A percentile compares a stretch with the other conserved stretches of the same genome.
Evolutionary conservation across 2,888 invertebrate species (phyloP).

Genomic region (Antitype chi): DNA sequence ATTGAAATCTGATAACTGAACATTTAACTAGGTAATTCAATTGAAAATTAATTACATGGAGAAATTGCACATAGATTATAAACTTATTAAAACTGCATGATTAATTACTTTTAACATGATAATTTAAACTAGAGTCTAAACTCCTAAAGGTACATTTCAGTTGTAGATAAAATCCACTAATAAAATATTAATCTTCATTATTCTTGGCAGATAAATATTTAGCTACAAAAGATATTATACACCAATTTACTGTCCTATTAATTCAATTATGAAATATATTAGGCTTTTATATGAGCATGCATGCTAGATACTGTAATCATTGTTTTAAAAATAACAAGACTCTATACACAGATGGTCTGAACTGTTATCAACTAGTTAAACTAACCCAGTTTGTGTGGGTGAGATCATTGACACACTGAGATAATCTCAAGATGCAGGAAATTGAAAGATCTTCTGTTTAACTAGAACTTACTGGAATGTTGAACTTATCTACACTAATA

Average conservation of each 20-base stretch:
- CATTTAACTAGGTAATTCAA: background rate
- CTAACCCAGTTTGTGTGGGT: conserved; percentile 74
- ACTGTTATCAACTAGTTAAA: conserved; percentile 65
- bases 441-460: conserved; percentile 34
- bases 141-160: too few species aligned
- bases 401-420: conserved; percentile 67
- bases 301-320: conserved; percentile 4
- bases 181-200: background rate
- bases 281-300: background rate
- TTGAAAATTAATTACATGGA: conserved; percentile 3
- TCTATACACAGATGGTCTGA: conserved; percentile 38
- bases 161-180: too few species aligned
- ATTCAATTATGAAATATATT: background rate
- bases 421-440: conserved; percentile 67
- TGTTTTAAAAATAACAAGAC: conserved; percentile 38
- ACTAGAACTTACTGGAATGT: conserved; percentile 40
- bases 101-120: background rate
- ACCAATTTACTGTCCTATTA: background rate
- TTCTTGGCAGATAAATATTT: background rate
- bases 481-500: background rate
- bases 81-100: background rate
- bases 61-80: conserved; percentile 11
- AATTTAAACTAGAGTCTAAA: background rate
- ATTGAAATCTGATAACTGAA: conserved; percentile 35
- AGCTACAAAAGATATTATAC: background rate